Conservation (phyloP, 2,113 vertebrate species). For the Pimephales promelas region DNA sequence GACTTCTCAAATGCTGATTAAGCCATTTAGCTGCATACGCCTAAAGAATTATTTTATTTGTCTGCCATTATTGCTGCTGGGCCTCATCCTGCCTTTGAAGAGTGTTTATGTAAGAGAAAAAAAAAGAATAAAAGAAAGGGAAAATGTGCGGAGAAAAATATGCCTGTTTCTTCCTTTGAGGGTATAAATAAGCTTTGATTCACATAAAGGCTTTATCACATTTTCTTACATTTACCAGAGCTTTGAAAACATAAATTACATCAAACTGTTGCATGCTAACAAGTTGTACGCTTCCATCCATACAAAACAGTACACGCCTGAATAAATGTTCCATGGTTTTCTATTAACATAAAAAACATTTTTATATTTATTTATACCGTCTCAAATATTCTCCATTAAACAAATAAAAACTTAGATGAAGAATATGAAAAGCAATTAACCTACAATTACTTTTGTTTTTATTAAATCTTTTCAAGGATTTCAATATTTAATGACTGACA, state of each 20-base stretch:
- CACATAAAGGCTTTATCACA: conserved; percentile 43
- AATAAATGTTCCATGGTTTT: conserved; percentile 25
- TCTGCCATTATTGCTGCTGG: conserved; percentile 39
- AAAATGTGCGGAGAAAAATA: conserved; percentile 38
- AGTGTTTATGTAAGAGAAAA: conserved; percentile 31
- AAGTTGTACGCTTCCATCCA: conserved; percentile 7
- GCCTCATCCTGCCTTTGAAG: conserved; percentile 36
- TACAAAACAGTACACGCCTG: not conserved
- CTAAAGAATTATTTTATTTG: conserved; percentile 41
- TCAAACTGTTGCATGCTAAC: conserved; percentile 30
- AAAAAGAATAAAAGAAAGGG: conserved; percentile 19
- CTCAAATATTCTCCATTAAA: not conserved
- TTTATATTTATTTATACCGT: not conserved
- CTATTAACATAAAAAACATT: not conserved
- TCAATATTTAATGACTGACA: not conserved
- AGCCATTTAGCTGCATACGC: conserved; percentile 16
- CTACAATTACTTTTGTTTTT: not conserved
- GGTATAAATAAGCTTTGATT: conserved; percentile 44
- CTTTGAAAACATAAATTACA: conserved; percentile 44
- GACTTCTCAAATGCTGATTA: conserved; percentile 37
- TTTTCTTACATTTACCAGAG: conserved; percentile 32
- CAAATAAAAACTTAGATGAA: not conserved
- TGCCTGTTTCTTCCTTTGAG: conserved; percentile 32
- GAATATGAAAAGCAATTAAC: not conserved
- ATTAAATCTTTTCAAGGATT: not conserved